Conservation (phyloP, 2,113 vertebrate genomes). For the Arvicanthis niloticus region DNA sequence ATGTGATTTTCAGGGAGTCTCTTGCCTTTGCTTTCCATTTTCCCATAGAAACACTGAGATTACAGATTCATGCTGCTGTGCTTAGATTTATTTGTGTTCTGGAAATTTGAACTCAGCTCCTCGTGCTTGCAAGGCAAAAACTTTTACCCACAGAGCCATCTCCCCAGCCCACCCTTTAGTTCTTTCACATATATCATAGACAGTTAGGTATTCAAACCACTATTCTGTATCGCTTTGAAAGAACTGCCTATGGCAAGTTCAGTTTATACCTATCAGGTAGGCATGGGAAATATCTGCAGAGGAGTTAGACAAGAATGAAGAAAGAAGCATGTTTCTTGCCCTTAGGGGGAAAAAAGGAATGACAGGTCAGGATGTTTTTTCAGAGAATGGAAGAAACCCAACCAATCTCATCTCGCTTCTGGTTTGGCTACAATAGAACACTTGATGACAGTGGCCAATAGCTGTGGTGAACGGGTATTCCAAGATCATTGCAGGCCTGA, state of each 20-base stretch:
- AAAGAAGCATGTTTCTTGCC: background rate
- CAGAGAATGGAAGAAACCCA: background rate
- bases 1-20: background rate
- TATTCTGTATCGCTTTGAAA: background rate
- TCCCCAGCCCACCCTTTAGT: background rate
- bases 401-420: background rate
- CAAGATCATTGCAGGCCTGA: too few species aligned
- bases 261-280: background rate
- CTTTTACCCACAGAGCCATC: background rate
- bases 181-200: background rate
- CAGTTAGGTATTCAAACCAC: background rate
- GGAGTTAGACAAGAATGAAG: background rate
- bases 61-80: background rate
- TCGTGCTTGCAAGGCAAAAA: background rate
- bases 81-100: background rate
- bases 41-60: background rate
- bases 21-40: background rate
- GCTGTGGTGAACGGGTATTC: background rate
- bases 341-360: background rate
- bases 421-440: too few species aligned
- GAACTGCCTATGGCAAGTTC: background rate
- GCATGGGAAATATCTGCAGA: background rate
- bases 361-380: background rate
- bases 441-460: background rate
- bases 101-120: background rate